Conservation (phyloP, 2,888 invertebrate species). For the Galerucella pusilla region DNA sequence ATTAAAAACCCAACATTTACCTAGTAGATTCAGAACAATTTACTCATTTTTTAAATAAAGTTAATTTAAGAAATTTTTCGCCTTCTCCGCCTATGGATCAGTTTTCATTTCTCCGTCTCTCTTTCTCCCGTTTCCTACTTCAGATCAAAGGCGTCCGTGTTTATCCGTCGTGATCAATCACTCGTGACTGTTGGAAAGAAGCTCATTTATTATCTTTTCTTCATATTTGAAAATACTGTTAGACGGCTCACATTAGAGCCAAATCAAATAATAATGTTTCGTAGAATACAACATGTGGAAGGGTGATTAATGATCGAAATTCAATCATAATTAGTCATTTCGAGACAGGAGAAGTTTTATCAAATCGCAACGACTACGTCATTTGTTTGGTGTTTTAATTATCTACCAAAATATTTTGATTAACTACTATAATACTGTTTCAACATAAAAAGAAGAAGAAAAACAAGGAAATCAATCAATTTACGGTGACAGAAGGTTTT, state of each 20-base stretch:
- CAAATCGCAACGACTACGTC: constrained; percentile 14
- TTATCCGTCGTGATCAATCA: constrained; percentile 65
- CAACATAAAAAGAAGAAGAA: background rate
- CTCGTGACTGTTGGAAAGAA: constrained; percentile 66
- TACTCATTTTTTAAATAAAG: background rate
- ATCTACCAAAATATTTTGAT: constrained; percentile 3
- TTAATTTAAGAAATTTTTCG: background rate
- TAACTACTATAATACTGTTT: too few relatives aligned
- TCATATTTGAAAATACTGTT: constrained; percentile 60
- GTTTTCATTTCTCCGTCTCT: constrained; percentile 32
- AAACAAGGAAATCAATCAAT: constrained; percentile 57
- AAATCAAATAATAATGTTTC: constrained; percentile 47
- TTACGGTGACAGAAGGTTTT: constrained; percentile 49
- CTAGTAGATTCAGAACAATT: too few relatives aligned
- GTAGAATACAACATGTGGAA: constrained; percentile 33
- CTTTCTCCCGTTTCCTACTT: constrained; percentile 44
- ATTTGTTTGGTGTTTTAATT: constrained; percentile 23
- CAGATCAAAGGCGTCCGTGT: constrained; percentile 65
- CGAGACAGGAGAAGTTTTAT: constrained; percentile 14
- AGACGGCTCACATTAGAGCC: constrained; percentile 56
- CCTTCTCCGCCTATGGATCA: constrained; percentile 4
- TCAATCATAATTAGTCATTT: constrained; percentile 29
- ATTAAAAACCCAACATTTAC: too few relatives aligned
- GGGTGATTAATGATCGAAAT: constrained; percentile 38
- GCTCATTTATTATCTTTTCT: constrained; percentile 65